Evolutionary conservation across 2,888 invertebrate genomes (phyloP).

Genomic region (Pasiphila rectangulata): DNA sequence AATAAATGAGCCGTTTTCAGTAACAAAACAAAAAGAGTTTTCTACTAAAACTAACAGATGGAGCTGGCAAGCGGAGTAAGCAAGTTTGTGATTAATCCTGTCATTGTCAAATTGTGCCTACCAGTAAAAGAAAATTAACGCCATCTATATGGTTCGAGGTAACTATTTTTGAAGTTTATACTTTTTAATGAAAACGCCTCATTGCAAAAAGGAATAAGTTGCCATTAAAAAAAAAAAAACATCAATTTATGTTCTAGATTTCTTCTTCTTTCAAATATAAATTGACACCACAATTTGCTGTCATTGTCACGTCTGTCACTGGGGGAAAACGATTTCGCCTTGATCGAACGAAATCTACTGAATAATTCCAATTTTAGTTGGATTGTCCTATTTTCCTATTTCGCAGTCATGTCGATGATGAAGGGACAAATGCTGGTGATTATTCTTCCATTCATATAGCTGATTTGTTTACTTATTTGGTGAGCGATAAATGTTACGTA

Average conservation of each 20-base stretch:
- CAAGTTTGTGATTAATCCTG: too few species aligned
- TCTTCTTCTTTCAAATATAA: neutral
- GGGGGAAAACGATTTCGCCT: neutral
- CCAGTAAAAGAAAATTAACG: too few species aligned
- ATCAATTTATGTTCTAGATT: neutral
- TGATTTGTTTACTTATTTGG: conserved; percentile 18
- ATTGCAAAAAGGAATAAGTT: too few species aligned
- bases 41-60: too few species aligned
- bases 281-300: neutral
- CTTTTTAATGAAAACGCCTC: too few species aligned
- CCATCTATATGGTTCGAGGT: too few species aligned
- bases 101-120: too few species aligned
- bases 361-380: conserved; percentile 8
- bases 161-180: too few species aligned
- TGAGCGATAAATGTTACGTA: conserved; percentile 51
- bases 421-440: conserved; percentile 71
- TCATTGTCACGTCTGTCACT: neutral
- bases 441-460: conserved; percentile 17
- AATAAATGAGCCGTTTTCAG: too few species aligned
- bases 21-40: too few species aligned
- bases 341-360: neutral
- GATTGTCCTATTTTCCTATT: conserved; percentile 8
- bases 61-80: too few species aligned
- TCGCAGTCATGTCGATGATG: conserved; percentile 52
- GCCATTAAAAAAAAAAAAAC: too few species aligned